Conservation (phyloP, 2,888 invertebrate genomes). For the Spicauda simplicius region DNA sequence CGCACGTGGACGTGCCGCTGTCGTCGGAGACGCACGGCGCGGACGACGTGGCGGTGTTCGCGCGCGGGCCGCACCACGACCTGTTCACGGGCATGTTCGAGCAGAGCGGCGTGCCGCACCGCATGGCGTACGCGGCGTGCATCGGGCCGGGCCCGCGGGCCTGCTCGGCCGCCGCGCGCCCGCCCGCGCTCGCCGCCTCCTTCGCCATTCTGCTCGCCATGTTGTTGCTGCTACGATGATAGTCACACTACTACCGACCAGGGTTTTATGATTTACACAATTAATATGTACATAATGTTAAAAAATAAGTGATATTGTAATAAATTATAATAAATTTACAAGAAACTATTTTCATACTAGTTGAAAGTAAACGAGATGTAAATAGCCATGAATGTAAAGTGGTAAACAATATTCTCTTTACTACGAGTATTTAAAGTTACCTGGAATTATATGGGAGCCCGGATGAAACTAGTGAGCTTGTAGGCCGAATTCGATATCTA, state of each 20-base stretch:
- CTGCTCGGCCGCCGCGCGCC: constrained; percentile 5
- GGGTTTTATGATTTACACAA: background rate
- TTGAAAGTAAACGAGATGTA: too few relatives aligned
- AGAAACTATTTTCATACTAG: too few relatives aligned
- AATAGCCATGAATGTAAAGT: too few relatives aligned
- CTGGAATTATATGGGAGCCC: too few relatives aligned
- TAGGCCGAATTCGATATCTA: too few relatives aligned
- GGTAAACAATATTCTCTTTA: too few relatives aligned
- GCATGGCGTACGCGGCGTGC: constrained; percentile 89
- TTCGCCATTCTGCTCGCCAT: background rate
- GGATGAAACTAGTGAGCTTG: too few relatives aligned
- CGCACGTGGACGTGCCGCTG: constrained; percentile 82
- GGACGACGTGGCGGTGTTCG: constrained; percentile 91
- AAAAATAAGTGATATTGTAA: too few relatives aligned
- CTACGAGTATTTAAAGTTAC: too few relatives aligned
- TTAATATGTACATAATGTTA: too few relatives aligned
- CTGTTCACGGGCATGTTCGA: constrained; percentile 91
- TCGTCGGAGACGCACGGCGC: constrained; percentile 89
- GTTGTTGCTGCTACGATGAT: background rate
- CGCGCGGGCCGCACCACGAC: constrained; percentile 89
- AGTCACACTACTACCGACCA: background rate
- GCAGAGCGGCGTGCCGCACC: constrained; percentile 91
- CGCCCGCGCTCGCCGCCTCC: background rate
- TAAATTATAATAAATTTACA: too few relatives aligned
- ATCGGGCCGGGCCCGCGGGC: constrained; percentile 81